Evolutionary conservation across 1,140 invertebrate genomes (phyloP).

Genomic region (Ditylenchus dipsaci): DNA sequence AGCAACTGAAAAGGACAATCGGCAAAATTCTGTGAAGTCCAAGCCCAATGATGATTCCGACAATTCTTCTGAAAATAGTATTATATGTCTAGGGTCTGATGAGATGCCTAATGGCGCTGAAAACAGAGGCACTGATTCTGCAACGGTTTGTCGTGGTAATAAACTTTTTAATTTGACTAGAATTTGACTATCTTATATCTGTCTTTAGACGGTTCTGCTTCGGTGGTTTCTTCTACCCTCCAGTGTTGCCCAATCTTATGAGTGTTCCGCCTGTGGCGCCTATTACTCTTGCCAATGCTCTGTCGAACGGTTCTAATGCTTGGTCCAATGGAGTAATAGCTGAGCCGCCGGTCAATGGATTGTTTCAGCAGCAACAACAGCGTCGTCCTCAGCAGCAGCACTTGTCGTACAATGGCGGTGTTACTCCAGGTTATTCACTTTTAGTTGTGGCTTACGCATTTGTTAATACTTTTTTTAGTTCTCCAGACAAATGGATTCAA

Average conservation of each 20-base stretch:
- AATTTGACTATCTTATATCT: too few species aligned
- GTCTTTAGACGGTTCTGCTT: too few species aligned
- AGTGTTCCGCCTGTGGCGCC: too few species aligned
- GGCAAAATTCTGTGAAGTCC: neutral
- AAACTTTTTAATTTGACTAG: too few species aligned
- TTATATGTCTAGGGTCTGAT: neutral
- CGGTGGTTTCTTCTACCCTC: too few species aligned
- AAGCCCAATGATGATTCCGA: neutral
- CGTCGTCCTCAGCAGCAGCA: neutral
- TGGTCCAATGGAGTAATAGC: neutral
- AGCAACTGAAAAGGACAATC: neutral
- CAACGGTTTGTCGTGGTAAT: too few species aligned
- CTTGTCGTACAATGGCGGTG: neutral
- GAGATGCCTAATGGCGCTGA: too few species aligned
- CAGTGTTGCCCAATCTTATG: too few species aligned
- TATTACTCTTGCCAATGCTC: too few species aligned
- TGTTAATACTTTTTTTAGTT: neutral
- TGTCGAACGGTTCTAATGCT: too few species aligned
- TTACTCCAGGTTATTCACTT: neutral
- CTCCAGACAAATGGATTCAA: conserved; percentile 9
- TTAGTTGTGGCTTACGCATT: too few species aligned
- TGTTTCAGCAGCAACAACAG: neutral
- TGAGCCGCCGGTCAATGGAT: neutral
- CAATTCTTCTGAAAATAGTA: neutral
- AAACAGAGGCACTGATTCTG: too few species aligned